Evolutionary conservation across 2,888 invertebrate species (phyloP).

Genomic region (Lithodes maja): DNA sequence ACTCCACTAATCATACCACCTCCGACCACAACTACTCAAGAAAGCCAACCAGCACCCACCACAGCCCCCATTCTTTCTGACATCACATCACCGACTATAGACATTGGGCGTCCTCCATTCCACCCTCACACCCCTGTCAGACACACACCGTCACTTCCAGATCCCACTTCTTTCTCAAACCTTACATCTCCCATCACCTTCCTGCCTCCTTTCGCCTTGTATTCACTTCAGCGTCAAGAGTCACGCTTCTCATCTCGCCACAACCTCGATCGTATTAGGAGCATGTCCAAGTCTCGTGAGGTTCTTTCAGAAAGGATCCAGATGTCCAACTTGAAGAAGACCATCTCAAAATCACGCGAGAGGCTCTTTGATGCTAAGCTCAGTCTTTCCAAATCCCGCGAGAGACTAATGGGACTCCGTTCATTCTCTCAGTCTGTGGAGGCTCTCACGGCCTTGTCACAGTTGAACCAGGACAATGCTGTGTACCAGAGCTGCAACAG

Average conservation of each 20-base stretch:
- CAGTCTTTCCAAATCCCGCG: slow-evolving; percentile 73
- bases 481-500: slow-evolving; percentile 69
- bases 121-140: slow-evolving; percentile 67
- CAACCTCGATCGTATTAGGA: slow-evolving; percentile 72
- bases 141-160: slow-evolving; percentile 29
- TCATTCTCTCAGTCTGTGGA: slow-evolving; percentile 69
- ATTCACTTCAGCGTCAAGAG: slow-evolving; percentile 48
- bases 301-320: slow-evolving; percentile 77
- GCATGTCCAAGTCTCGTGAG: slow-evolving; percentile 78
- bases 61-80: background rate
- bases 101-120: slow-evolving; percentile 64
- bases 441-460: slow-evolving; percentile 63
- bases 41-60: background rate
- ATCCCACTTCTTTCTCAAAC: slow-evolving; percentile 23
- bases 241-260: slow-evolving; percentile 53
- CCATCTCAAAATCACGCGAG: slow-evolving; percentile 73
- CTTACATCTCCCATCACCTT: slow-evolving; percentile 39
- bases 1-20: background rate
- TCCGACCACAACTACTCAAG: background rate
- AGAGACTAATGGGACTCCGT: slow-evolving; percentile 64
- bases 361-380: slow-evolving; percentile 73
- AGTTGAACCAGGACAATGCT: slow-evolving; percentile 52
- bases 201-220: slow-evolving; percentile 36
- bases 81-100: background rate
- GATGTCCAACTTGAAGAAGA: slow-evolving; percentile 72